phyloP scores from a whole-genome alignment of 2,113 vertebrate genomes.

The Xiphorhynchus elegans region DNA sequence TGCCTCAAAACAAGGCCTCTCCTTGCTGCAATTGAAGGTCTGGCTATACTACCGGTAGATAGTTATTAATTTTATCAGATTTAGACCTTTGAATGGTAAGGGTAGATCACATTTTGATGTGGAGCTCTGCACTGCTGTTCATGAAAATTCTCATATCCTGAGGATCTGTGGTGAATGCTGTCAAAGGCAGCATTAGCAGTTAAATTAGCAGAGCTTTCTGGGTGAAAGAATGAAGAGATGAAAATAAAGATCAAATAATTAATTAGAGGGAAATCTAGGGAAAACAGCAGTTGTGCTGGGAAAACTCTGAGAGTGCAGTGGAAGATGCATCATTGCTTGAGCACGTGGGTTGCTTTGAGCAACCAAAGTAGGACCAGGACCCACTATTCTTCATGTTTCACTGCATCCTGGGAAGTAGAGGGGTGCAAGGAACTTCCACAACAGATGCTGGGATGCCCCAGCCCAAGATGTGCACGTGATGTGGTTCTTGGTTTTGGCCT shows the following conservation, averaged over 20 bases:
- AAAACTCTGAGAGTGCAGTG: not conserved
- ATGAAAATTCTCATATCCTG: not conserved
- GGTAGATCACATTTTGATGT: not conserved
- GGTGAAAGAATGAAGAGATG: not conserved
- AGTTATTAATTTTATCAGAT: not conserved
- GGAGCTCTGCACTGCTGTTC: not conserved
- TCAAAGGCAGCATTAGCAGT: not conserved
- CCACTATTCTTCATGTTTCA: not conserved
- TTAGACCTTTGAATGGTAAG: not conserved
- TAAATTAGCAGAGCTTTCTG: not conserved
- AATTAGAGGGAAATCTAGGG: not conserved
- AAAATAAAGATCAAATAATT: not conserved
- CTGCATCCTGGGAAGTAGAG: rapidly evolving
- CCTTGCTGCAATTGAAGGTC: not conserved
- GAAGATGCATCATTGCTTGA: not conserved
- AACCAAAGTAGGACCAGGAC: not conserved
- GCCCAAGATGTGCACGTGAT: not conserved
- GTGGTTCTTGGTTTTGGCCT: not conserved
- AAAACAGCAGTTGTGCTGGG: not conserved
- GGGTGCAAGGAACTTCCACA: not conserved
- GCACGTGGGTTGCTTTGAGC: not conserved
- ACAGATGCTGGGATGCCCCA: not conserved
- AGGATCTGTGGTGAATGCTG: not conserved
- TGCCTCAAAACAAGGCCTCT: not conserved
- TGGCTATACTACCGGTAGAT: not conserved